Evolutionary conservation across 2,888 invertebrate species (phyloP).

Genomic region (Pheosia gnoma): DNA sequence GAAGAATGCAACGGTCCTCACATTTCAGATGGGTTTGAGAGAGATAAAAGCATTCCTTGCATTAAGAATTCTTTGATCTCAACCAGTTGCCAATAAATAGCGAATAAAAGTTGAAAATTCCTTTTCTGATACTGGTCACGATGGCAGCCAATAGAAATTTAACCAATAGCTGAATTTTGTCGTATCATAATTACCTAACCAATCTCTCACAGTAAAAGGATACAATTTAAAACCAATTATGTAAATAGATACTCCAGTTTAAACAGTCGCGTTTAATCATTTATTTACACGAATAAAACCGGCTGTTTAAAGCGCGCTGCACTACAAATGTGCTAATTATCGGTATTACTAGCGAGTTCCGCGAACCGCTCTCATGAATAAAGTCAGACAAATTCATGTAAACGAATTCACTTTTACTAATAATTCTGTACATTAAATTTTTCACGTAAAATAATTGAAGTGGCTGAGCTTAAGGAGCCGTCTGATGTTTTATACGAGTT

Average conservation of each 20-base stretch:
- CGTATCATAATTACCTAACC: no score
- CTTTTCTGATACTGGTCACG: no score
- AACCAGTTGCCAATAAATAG: no score
- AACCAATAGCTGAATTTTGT: no score
- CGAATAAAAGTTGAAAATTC: no score
- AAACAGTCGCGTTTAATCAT: not conserved
- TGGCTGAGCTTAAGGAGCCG: not conserved
- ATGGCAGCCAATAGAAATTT: no score
- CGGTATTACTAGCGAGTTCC: not conserved
- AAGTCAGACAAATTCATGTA: not conserved
- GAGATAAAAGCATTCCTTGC: no score
- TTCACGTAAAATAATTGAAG: not conserved
- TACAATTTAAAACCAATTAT: not conserved
- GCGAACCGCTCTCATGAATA: not conserved
- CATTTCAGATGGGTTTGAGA: no score
- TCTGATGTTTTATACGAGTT: not conserved
- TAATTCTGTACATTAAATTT: not conserved
- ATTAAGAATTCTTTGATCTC: no score
- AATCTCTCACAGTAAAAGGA: not conserved
- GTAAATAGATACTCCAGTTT: not conserved
- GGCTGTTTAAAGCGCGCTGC: not conserved
- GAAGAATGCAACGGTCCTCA: no score
- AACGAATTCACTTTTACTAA: not conserved
- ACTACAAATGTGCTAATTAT: not conserved
- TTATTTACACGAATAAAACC: constrained; percentile 8